Percentiles rank a stretch among this genome's conserved stretches.
Conservation (phyloP, 2,888 invertebrate species). For the Andrena camellia region DNA sequence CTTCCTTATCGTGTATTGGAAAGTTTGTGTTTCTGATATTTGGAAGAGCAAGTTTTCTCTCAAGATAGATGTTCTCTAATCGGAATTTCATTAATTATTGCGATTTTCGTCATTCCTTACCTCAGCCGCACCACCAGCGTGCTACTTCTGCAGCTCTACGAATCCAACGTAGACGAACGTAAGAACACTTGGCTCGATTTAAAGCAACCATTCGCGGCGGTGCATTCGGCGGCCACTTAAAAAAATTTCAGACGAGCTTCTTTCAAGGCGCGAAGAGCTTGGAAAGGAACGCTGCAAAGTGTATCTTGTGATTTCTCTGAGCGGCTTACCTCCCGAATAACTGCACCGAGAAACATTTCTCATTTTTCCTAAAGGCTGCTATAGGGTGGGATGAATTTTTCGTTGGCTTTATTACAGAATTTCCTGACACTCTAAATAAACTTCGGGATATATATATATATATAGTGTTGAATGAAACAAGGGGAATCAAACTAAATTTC, state of each 20-base stretch:
- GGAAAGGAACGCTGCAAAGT: constrained; percentile 43
- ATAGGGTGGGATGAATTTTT: not conserved
- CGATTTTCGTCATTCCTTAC: constrained; percentile 34
- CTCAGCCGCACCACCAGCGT: constrained; percentile 36
- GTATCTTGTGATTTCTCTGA: constrained; percentile 37
- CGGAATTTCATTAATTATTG: constrained; percentile 45
- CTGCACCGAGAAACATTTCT: constrained; percentile 20
- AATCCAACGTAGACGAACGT: constrained; percentile 57
- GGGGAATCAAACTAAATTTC: too few relatives aligned
- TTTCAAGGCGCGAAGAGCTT: constrained; percentile 36
- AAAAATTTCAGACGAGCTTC: constrained; percentile 46
- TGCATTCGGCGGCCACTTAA: constrained; percentile 56
- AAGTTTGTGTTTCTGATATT: too few relatives aligned
- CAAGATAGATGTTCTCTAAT: constrained; percentile 13
- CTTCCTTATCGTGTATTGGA: too few relatives aligned
- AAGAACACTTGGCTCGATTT: constrained; percentile 80
- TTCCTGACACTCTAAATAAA: too few relatives aligned
- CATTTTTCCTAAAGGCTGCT: not conserved
- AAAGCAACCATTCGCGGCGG: constrained; percentile 67
- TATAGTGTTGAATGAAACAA: too few relatives aligned
- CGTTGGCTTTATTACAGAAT: not conserved
- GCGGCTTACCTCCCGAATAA: constrained; percentile 14
- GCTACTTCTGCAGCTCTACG: constrained; percentile 43
- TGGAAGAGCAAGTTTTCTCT: not conserved
- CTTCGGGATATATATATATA: too few relatives aligned